These are phyloP conservation scores for Jaculus jaculus DNA, from an alignment of 2,113 vertebrate species.

Conservation along the genomic window DNA sequence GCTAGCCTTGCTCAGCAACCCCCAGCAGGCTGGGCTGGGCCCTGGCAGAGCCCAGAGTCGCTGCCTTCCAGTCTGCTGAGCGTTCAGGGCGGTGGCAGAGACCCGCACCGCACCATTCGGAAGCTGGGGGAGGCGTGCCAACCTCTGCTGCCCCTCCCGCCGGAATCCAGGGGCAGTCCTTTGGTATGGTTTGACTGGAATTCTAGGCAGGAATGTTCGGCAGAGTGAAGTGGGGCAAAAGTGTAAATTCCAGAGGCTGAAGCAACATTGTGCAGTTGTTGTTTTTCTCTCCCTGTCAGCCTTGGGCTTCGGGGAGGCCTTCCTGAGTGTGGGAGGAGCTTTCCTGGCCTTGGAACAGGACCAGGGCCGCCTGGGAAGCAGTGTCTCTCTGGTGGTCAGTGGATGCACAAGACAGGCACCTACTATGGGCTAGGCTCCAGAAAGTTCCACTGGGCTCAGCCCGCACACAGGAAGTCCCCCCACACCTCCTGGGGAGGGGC, in stretches of 20 bases:
- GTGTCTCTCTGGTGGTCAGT: neutral
- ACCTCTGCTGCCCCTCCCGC: neutral
- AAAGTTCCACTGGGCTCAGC: neutral
- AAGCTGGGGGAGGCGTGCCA: constrained; percentile 16
- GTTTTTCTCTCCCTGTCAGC: neutral
- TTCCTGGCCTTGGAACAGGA: neutral
- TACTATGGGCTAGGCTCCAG: neutral
- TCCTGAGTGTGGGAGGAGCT: neutral
- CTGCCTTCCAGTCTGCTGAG: neutral
- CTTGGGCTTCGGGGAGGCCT: neutral
- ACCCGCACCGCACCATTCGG: neutral
- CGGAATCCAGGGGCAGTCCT: neutral
- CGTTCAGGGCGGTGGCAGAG: neutral
- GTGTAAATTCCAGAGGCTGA: constrained; percentile 7
- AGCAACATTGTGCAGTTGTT: neutral
- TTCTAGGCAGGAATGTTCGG: constrained; percentile 23
- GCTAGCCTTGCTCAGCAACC: fast-evolving
- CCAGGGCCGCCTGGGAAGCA: neutral
- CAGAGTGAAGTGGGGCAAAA: neutral
- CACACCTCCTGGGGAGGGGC: too few species aligned
- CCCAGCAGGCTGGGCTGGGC: fast-evolving
- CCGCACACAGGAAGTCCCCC: neutral
- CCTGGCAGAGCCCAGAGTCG: fast-evolving
- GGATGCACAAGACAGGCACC: neutral
- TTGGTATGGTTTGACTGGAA: neutral